Evolutionary conservation across 2,888 invertebrate species (phyloP), one percentile per base, ranked within the genome.

Genomic region (Coelinius sp.): DNA sequence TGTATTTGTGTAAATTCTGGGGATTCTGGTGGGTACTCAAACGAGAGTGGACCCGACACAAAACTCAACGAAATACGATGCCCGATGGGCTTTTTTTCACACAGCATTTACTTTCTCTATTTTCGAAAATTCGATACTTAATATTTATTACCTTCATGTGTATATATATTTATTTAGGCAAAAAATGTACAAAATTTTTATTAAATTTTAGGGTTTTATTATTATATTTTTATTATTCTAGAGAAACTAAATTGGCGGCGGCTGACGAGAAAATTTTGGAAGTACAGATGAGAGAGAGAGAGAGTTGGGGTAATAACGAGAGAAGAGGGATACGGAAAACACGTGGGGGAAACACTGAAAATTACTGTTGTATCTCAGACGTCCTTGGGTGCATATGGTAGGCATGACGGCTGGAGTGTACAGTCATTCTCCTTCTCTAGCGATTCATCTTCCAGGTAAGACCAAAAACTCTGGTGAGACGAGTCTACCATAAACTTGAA

Each of bases 11-110:
- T 64, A 46, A 63, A 70, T 65, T 70, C 65, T 27, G 22, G 41
- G 70, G 56, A 70, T 65, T 70, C 65, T 70, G 56, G 65, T n/a
- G 31, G 27, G 24, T 41, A 56, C 65, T 68, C 62, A 24, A 46
- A 62, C 17, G 44, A 31, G 68, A 68, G 53, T 53, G 35, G 31
- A 59, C 35, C 59, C 14, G 35, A 35, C n/a, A 24, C 41, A 63
- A 41, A 14, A 59, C 35, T 35, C 14, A 20, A 35, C n/a, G 41
- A 63, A 63, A 41, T 24, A 5, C 41, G 12, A 38, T 6, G 22
- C 41, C 38, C 41, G 27, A 24, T 24, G 27, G 14, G 24, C 22
- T 41, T 27, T 56, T 17, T 24, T 17, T 49, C 22, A 52, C 53
- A 59, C 49, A 20, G n/a, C n/a, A 59, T 31, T 35, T 20, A 59